These are phyloP conservation scores for Rhadinocentrus ornatus DNA, from an alignment of 2,797 vertebrate genomes.

Conservation along the genomic window DNA sequence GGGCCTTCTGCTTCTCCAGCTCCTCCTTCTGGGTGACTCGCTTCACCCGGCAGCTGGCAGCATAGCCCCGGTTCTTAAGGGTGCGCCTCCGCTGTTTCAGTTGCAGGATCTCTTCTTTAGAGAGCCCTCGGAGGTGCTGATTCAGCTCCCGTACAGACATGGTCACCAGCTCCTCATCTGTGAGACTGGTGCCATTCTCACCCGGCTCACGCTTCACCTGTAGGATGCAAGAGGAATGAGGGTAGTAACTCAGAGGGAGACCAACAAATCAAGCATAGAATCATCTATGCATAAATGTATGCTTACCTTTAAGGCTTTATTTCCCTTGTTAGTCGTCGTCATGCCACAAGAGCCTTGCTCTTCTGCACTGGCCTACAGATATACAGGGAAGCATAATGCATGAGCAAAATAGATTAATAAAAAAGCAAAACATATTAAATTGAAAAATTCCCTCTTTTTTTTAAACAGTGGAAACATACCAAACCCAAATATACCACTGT, in stretches of 20 bases:
- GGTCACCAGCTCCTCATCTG: constrained; percentile 97
- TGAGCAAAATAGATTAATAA: constrained; percentile 7
- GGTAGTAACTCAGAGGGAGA: constrained; percentile 5
- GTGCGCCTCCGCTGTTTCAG: constrained; percentile 97
- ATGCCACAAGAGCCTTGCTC: constrained; percentile 92
- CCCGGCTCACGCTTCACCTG: constrained; percentile 99
- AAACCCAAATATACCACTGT: constrained; percentile 12
- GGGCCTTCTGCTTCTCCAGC: constrained; percentile 97
- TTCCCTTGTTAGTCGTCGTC: constrained; percentile 99
- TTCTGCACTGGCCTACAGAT: constrained; percentile 85
- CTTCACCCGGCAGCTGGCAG: constrained; percentile 97
- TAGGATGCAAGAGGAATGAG: background rate
- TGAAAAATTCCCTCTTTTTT: background rate
- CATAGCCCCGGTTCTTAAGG: constrained; percentile 97
- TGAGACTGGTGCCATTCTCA: constrained; percentile 98
- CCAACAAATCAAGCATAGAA: background rate
- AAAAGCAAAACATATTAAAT: background rate
- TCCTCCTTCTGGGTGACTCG: constrained; percentile 98
- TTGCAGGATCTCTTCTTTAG: constrained; percentile 97
- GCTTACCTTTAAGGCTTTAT: constrained; percentile 98
- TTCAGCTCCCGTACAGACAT: constrained; percentile 99
- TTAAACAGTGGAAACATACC: constrained; percentile 7
- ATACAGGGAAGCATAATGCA: constrained; percentile 22
- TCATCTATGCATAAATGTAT: background rate
- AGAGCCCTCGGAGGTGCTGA: constrained; percentile 95